Percentiles rank a stretch among this genome's conserved stretches.
Conservation (phyloP, 2,888 invertebrate genomes). For the Chloromyia formosa region DNA sequence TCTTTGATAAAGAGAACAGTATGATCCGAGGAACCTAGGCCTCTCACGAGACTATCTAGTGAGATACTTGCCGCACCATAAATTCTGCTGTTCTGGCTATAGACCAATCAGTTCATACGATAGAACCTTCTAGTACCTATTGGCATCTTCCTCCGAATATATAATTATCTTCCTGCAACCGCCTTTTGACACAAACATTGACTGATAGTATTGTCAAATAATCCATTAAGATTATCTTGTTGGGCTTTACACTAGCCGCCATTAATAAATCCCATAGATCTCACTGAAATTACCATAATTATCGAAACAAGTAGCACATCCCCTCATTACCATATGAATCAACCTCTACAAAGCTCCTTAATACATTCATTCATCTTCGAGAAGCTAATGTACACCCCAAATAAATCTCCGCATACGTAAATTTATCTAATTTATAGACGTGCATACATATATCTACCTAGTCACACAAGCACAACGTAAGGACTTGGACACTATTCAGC, state of each 20-base stretch:
- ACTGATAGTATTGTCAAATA: background rate
- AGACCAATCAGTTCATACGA: too few relatives aligned
- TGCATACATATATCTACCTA: background rate
- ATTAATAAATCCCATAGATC: background rate
- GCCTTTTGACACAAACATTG: too few relatives aligned
- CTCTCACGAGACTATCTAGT: too few relatives aligned
- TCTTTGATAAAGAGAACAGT: too few relatives aligned
- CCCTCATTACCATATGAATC: conserved; percentile 22
- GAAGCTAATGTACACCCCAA: background rate
- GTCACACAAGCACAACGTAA: too few relatives aligned
- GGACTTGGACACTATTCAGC: background rate
- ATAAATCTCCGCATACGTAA: background rate
- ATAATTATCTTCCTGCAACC: too few relatives aligned
- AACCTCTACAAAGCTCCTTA: background rate
- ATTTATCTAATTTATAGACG: background rate
- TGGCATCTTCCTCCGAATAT: too few relatives aligned
- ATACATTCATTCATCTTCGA: conserved; percentile 3
- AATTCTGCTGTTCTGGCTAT: too few relatives aligned
- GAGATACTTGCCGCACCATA: too few relatives aligned
- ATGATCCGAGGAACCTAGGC: too few relatives aligned
- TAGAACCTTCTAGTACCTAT: too few relatives aligned
- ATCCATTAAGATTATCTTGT: background rate
- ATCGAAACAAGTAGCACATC: background rate
- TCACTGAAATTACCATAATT: background rate
- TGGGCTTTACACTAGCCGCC: background rate